Conservation (phyloP, 2,797 vertebrate genomes). For the Rhodeus uyekii region DNA sequence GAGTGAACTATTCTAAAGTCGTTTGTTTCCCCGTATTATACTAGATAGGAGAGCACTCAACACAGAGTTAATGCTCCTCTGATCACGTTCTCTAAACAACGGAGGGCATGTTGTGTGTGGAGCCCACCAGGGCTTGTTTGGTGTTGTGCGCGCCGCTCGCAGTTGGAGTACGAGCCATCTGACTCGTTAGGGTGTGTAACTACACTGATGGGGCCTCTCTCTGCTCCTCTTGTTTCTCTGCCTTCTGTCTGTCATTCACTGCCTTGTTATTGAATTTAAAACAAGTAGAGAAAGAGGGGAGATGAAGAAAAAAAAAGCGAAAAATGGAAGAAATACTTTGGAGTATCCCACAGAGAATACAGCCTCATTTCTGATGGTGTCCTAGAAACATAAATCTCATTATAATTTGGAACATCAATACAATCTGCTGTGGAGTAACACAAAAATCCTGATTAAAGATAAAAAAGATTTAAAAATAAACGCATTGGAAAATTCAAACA, state of each 20-base stretch:
- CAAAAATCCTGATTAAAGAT: conserved; percentile 76
- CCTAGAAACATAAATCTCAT: conserved; percentile 85
- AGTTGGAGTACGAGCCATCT: conserved; percentile 30
- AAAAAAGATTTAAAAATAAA: conserved; percentile 78
- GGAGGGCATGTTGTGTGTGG: conserved; percentile 17
- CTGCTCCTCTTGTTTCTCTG: conserved; percentile 65
- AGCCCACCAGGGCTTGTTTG: conserved; percentile 44
- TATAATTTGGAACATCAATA: conserved; percentile 82
- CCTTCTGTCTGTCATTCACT: conserved; percentile 71
- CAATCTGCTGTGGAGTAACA: conserved; percentile 77
- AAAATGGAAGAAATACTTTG: conserved; percentile 65
- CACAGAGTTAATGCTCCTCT: conserved; percentile 40
- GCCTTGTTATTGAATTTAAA: conserved; percentile 74
- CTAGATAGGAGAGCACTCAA: background rate
- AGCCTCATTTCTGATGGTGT: conserved; percentile 79
- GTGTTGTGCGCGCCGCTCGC: conserved; percentile 8
- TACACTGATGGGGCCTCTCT: conserved; percentile 38
- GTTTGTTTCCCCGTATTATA: background rate
- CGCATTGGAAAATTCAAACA: conserved; percentile 76
- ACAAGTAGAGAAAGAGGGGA: conserved; percentile 44
- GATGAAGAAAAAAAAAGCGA: conserved; percentile 20
- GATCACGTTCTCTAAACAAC: conserved; percentile 25
- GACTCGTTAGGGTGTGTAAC: conserved; percentile 56
- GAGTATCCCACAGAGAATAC: conserved; percentile 78
- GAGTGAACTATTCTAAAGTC: background rate